A percentile compares a stretch with the other conserved stretches of the same genome.
phyloP scores from a whole-genome alignment of 2,113 vertebrate species.

The Camelus bactrianus region DNA sequence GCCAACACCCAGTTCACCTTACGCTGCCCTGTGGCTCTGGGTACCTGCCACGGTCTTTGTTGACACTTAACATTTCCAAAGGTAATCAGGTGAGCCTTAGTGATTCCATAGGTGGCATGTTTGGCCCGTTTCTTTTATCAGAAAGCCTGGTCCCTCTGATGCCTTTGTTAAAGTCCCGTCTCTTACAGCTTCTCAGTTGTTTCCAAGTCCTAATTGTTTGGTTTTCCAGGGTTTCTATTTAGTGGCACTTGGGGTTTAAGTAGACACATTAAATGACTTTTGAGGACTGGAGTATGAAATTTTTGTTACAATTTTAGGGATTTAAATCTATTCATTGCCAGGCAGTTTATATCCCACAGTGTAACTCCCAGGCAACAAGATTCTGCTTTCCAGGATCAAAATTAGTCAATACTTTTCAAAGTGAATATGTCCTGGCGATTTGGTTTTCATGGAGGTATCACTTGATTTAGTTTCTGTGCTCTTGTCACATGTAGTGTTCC shows the following conservation, averaged over 20 bases:
- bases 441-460: conserved; percentile 54
- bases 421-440: conserved; percentile 4
- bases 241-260: conserved; percentile 8
- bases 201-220: conserved; percentile 46
- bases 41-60: background rate
- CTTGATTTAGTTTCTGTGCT: conserved; percentile 80
- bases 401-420: conserved; percentile 68
- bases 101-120: conserved; percentile 45
- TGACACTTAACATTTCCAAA: conserved; percentile 18
- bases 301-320: conserved; percentile 23
- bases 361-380: conserved; percentile 42
- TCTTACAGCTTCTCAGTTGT: background rate
- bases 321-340: conserved; percentile 40
- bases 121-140: background rate
- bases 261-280: conserved; percentile 59
- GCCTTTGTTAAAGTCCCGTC: background rate
- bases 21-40: background rate
- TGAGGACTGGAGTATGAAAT: background rate
- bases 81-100: background rate
- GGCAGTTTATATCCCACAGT: conserved; percentile 46
- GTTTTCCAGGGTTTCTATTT: conserved; percentile 60
- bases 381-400: background rate
- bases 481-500: conserved; percentile 79
- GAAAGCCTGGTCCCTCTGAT: background rate
- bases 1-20: background rate